These are phyloP conservation scores for Phodopus roborovskii DNA, from an alignment of 2,113 vertebrate species.

Conservation along the genomic window DNA sequence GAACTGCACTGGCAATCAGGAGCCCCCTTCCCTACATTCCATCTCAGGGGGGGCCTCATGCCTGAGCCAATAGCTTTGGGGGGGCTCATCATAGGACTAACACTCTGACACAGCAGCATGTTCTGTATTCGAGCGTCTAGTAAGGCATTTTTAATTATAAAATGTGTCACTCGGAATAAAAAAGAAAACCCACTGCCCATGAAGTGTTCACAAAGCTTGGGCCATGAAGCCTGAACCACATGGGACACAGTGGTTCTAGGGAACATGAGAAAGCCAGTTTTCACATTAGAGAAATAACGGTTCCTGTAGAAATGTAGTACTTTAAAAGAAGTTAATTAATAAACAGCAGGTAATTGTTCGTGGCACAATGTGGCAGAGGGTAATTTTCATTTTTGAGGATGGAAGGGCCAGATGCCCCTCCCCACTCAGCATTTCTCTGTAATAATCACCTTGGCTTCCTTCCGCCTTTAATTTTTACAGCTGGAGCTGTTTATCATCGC, in stretches of 20 bases:
- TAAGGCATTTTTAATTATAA: neutral
- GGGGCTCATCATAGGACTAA: neutral
- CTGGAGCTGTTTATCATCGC: slow-evolving; percentile 75
- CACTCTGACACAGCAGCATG: neutral
- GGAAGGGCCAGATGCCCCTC: slow-evolving; percentile 40
- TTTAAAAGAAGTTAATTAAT: slow-evolving; percentile 73
- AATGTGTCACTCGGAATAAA: neutral
- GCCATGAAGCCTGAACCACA: neutral
- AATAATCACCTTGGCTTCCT: slow-evolving; percentile 71
- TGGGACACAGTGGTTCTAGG: neutral
- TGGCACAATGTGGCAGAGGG: slow-evolving; percentile 49
- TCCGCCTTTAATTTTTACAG: slow-evolving; percentile 67
- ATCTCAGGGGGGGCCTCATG: neutral
- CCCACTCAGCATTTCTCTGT: slow-evolving; percentile 49
- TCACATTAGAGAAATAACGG: slow-evolving; percentile 61
- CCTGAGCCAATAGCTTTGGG: neutral
- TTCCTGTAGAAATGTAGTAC: neutral
- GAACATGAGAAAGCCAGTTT: slow-evolving; percentile 28
- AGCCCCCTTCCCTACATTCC: too few relatives aligned
- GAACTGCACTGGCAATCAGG: neutral
- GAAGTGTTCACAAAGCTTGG: neutral
- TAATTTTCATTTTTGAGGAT: slow-evolving; percentile 43
- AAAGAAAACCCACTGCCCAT: neutral
- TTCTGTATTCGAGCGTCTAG: neutral
- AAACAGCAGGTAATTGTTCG: slow-evolving; percentile 62